Conservation (phyloP, 2,888 invertebrate genomes). For the Rhingia rostrata region DNA sequence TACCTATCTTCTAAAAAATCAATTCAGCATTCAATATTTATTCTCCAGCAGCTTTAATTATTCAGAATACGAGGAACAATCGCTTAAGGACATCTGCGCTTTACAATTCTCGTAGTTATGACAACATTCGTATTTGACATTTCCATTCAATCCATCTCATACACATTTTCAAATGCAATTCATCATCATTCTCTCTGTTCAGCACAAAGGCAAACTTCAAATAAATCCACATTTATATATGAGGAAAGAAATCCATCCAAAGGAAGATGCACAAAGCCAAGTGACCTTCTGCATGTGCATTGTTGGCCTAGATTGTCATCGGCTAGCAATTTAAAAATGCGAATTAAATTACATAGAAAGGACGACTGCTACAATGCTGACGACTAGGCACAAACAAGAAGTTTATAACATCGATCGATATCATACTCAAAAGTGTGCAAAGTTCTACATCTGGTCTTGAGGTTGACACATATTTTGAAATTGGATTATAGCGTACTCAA, state of each 20-base stretch:
- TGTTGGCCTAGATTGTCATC: conserved; percentile 62
- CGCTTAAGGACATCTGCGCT: conserved; percentile 12
- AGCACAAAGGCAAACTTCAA: conserved; percentile 44
- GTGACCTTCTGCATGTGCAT: conserved; percentile 62
- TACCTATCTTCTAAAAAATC: not conserved
- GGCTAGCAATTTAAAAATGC: conserved; percentile 44
- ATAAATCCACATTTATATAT: conserved; percentile 55
- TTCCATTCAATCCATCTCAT: conserved; percentile 39
- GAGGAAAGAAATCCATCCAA: conserved; percentile 35
- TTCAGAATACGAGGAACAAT: not conserved
- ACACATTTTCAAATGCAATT: conserved; percentile 18
- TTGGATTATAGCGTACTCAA: conserved; percentile 8
- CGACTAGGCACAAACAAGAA: not conserved
- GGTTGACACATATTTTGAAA: conserved; percentile 40
- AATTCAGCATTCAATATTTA: not conserved
- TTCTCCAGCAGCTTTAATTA: not conserved
- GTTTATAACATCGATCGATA: conserved; percentile 10
- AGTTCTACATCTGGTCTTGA: conserved; percentile 38
- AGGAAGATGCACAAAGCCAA: conserved; percentile 36
- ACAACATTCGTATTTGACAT: conserved; percentile 30
- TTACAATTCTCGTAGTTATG: not conserved
- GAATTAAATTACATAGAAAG: conserved; percentile 57
- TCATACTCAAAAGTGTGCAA: conserved; percentile 29
- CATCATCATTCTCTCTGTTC: conserved; percentile 6
- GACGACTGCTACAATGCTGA: conserved; percentile 3